Evolutionary conservation across 2,113 vertebrate genomes (phyloP).

Genomic region (Melospiza georgiana): DNA sequence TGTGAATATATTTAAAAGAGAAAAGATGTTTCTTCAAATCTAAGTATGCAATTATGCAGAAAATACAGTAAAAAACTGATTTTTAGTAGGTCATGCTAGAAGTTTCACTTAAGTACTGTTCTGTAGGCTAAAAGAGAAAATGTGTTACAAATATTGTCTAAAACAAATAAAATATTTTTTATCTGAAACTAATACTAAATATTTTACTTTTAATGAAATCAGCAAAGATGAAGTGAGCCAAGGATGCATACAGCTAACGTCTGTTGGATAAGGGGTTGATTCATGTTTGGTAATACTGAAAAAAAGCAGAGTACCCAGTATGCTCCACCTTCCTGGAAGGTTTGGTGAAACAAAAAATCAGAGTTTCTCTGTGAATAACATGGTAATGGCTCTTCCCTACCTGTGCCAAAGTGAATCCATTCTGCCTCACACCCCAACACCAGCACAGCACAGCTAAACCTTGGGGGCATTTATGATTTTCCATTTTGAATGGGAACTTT

Average conservation of each 20-base stretch:
- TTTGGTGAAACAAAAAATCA: not conserved
- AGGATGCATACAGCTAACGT: not conserved
- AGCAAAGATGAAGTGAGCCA: not conserved
- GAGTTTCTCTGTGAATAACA: not conserved
- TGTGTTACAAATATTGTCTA: not conserved
- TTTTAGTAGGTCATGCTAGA: not conserved
- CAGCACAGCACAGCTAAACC: not conserved
- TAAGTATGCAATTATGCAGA: not conserved
- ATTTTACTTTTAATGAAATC: slow-evolving; percentile 20
- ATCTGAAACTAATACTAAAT: not conserved
- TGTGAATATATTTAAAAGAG: not conserved
- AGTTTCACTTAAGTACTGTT: not conserved
- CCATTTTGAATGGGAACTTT: not conserved
- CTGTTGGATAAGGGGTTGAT: not conserved
- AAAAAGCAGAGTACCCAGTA: not conserved
- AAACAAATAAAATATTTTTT: slow-evolving; percentile 1
- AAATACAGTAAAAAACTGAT: not conserved
- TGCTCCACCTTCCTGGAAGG: not conserved
- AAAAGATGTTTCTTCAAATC: not conserved
- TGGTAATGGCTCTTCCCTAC: rapidly evolving
- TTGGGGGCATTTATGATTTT: not conserved
- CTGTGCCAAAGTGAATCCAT: not conserved
- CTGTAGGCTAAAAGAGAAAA: not conserved
- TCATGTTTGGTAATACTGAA: not conserved
- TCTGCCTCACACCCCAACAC: not conserved